These are phyloP conservation scores for Riparia riparia DNA, from an alignment of 2,113 vertebrate species.

Conservation along the genomic window DNA sequence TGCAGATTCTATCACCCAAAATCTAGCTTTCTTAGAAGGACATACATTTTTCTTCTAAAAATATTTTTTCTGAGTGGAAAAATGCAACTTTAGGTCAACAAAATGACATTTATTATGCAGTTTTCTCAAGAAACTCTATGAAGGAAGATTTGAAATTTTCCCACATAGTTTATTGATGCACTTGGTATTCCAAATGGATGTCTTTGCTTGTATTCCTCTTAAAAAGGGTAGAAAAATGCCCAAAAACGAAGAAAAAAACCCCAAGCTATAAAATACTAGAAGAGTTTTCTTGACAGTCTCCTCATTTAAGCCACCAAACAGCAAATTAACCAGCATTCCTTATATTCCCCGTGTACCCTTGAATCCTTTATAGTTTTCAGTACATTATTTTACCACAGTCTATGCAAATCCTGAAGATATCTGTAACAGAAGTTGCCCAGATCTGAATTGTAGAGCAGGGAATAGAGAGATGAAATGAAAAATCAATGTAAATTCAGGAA, in stretches of 20 bases:
- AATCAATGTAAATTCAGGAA: neutral
- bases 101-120: neutral
- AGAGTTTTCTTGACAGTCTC: neutral
- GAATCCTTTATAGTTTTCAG: neutral
- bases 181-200: fast-evolving
- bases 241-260: fast-evolving
- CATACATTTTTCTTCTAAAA: neutral
- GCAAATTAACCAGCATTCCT: neutral
- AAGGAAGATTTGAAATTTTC: neutral
- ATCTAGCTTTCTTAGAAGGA: neutral
- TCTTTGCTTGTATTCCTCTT: neutral
- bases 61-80: neutral
- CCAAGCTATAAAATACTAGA: neutral
- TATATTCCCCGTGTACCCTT: neutral
- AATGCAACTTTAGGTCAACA: neutral
- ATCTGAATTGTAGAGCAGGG: neutral
- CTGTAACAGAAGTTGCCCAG: neutral
- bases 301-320: neutral
- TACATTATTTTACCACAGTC: neutral
- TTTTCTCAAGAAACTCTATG: neutral
- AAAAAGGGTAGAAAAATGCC: neutral
- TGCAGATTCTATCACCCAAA: neutral
- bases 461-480: neutral
- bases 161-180: neutral
- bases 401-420: neutral